Percentiles rank a stretch among this genome's conserved stretches.
phyloP scores from a whole-genome alignment of 2,888 invertebrate genomes.

The Tinea trinotella region DNA sequence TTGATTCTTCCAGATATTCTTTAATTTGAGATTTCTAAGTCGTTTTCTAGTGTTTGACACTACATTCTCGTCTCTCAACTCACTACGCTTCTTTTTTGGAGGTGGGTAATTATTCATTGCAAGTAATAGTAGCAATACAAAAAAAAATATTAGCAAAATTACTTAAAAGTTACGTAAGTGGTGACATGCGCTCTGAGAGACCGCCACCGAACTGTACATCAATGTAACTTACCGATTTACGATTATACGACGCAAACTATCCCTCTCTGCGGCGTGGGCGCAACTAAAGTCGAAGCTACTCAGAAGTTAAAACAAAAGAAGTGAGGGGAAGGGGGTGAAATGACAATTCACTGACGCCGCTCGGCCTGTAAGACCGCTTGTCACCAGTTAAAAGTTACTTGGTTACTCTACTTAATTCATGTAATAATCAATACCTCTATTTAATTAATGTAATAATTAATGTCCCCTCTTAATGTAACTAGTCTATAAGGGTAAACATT shows the following conservation, averaged over 20 bases:
- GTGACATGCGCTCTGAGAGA: constrained; percentile 21
- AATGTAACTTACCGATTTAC: constrained; percentile 17
- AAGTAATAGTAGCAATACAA: constrained; percentile 14
- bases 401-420: too few species aligned
- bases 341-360: constrained; percentile 16
- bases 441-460: too few species aligned
- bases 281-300: constrained; percentile 21
- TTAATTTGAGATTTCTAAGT: constrained; percentile 11
- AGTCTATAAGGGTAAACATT: too few species aligned
- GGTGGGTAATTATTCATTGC: constrained; percentile 19
- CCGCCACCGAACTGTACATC: constrained; percentile 18
- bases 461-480: too few species aligned
- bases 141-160: constrained; percentile 17
- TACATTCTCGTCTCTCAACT: too few species aligned
- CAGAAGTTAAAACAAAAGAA: constrained; percentile 16
- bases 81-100: constrained; percentile 19
- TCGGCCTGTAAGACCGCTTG: constrained; percentile 20
- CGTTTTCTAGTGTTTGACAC: constrained; percentile 18
- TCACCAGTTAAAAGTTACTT: constrained; percentile 21
- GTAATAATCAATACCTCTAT: too few species aligned
- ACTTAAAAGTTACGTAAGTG: constrained; percentile 21
- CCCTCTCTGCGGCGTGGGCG: constrained; percentile 10
- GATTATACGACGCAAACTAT: constrained; percentile 10
- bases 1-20: constrained; percentile 17
- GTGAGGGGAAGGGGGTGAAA: constrained; percentile 19